A percentile compares a stretch with the other conserved stretches of the same genome.
phyloP scores from a whole-genome alignment of 1,140 invertebrate species.

The Zeugodacus cucurbitae region DNA sequence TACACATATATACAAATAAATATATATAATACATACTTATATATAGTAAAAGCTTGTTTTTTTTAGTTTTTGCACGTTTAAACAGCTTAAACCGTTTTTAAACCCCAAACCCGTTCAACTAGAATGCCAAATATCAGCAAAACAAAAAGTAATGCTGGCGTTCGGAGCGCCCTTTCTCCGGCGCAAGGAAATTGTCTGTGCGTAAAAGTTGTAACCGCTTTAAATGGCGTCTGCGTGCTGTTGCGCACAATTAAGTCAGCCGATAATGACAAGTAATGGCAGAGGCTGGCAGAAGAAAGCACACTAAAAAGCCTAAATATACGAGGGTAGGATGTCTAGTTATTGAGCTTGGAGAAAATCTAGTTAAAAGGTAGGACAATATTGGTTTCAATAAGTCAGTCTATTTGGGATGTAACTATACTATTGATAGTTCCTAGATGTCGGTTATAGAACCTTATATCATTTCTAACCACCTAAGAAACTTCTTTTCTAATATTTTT shows the following conservation, averaged over 20 bases:
- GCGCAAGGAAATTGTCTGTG: background rate
- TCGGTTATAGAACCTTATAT: too few species aligned
- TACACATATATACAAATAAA: too few species aligned
- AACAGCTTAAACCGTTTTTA: background rate
- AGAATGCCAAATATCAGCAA: background rate
- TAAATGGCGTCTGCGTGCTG: constrained; percentile 3
- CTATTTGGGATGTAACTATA: too few species aligned
- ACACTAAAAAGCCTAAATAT: background rate
- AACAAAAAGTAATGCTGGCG: background rate
- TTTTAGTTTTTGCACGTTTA: background rate
- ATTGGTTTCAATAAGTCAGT: too few species aligned
- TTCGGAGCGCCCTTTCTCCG: background rate
- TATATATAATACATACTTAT: too few species aligned
- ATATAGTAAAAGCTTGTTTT: too few species aligned
- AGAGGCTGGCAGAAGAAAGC: background rate
- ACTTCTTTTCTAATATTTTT: too few species aligned
- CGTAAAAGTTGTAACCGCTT: background rate
- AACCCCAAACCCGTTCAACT: background rate
- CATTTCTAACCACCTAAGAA: too few species aligned
- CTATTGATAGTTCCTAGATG: too few species aligned
- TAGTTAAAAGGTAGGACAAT: too few species aligned
- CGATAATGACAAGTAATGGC: constrained; percentile 4
- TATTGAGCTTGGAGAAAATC: too few species aligned
- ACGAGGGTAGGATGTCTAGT: background rate
- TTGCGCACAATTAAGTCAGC: constrained; percentile 11